A percentile compares a stretch with the other conserved stretches of the same genome.
Conservation (phyloP, 1,140 invertebrate species). For the Metopolophium dirhodum region DNA sequence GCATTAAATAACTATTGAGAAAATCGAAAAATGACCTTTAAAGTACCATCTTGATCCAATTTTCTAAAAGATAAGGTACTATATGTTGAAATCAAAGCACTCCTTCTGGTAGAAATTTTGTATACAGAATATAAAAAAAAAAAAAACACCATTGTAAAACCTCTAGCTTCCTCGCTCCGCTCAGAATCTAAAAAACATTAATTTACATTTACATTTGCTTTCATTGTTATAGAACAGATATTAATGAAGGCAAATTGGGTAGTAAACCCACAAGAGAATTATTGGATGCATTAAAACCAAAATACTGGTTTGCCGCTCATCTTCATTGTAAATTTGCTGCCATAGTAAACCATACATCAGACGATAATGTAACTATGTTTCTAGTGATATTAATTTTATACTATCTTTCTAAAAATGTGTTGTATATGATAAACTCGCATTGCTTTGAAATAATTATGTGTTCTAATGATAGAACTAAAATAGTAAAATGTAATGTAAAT, state of each 20-base stretch:
- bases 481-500: not conserved
- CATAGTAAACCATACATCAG: slow-evolving; percentile 72
- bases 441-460: not conserved
- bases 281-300: slow-evolving; percentile 78
- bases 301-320: slow-evolving; percentile 97
- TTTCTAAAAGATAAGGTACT: too few relatives aligned
- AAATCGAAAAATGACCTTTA: too few relatives aligned
- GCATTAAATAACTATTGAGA: too few relatives aligned
- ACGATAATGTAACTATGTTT: slow-evolving; percentile 57
- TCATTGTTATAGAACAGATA: slow-evolving; percentile 73
- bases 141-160: too few relatives aligned
- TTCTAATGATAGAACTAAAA: not conserved
- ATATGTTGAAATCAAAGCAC: too few relatives aligned
- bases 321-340: slow-evolving; percentile 96
- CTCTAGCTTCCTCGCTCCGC: too few relatives aligned
- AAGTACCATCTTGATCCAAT: too few relatives aligned
- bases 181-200: not conserved
- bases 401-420: not conserved
- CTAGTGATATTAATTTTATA: not conserved
- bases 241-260: slow-evolving; percentile 81
- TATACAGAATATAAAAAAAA: too few relatives aligned
- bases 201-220: not conserved
- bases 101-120: too few relatives aligned
- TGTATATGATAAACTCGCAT: not conserved
- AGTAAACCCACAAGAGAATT: slow-evolving; percentile 84